Conservation (phyloP, 2,888 invertebrate species). For the Ischnus inquisitorius region DNA sequence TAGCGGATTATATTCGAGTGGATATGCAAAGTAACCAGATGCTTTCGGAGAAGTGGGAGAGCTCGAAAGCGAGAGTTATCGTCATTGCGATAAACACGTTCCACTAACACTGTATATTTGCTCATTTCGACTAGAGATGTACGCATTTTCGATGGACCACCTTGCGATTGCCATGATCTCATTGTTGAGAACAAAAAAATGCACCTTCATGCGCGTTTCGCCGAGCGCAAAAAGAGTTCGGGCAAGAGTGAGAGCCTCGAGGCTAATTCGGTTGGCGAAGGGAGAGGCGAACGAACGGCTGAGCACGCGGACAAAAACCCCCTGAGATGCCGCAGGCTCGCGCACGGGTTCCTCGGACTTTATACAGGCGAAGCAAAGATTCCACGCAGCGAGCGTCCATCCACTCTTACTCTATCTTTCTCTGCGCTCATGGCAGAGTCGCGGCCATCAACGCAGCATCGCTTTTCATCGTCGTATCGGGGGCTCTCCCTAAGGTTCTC, state of each 20-base stretch:
- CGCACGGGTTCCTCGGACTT: constrained; percentile 27
- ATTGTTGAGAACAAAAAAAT: constrained; percentile 11
- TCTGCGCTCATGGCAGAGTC: constrained; percentile 18
- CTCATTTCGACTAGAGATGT: constrained; percentile 11
- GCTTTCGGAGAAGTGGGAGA: constrained; percentile 16
- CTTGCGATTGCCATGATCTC: constrained; percentile 17
- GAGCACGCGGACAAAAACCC: constrained; percentile 66
- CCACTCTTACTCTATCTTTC: neutral
- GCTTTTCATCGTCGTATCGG: constrained; percentile 11
- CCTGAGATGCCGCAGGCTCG: constrained; percentile 54
- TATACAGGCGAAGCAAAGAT: constrained; percentile 8
- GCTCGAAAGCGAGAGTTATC: constrained; percentile 46
- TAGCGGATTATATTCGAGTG: constrained; percentile 66
- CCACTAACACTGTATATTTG: constrained; percentile 51
- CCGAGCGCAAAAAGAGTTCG: constrained; percentile 30
- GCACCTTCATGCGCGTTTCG: constrained; percentile 6
- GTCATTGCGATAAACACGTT: constrained; percentile 50
- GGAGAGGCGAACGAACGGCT: constrained; percentile 68
- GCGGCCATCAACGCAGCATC: constrained; percentile 27
- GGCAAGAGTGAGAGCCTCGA: constrained; percentile 17
- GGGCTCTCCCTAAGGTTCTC: neutral
- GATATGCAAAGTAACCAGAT: constrained; percentile 65
- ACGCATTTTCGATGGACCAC: neutral
- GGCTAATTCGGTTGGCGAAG: constrained; percentile 58
- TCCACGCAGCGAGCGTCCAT: constrained; percentile 7